These are phyloP conservation scores for Musca domestica DNA, from an alignment of 1,140 invertebrate genomes.

Conservation along the genomic window DNA sequence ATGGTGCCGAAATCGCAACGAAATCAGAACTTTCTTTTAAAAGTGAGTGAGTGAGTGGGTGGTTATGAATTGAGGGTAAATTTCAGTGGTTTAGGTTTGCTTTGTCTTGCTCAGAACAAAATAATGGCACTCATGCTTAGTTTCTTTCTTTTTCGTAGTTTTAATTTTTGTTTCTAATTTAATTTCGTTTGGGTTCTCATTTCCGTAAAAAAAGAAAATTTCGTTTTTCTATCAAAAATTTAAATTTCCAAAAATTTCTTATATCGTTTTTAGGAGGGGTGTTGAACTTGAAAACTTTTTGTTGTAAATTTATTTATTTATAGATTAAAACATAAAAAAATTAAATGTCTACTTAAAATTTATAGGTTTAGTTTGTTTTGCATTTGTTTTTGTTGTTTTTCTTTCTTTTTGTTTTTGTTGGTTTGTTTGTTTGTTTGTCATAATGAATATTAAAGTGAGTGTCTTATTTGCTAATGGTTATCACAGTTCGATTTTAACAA, in stretches of 20 bases:
- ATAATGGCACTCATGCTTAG: conserved; percentile 8
- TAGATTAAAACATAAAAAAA: not conserved
- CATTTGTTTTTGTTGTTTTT: conserved; percentile 1
- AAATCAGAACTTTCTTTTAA: too few relatives aligned
- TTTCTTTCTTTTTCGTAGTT: not conserved
- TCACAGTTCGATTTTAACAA: conserved; percentile 10
- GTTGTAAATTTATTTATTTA: not conserved
- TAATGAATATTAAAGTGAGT: conserved; percentile 5
- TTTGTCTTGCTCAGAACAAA: not conserved
- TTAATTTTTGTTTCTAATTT: too few relatives aligned
- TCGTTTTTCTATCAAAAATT: not conserved
- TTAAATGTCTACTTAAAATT: not conserved
- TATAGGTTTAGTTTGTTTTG: conserved; percentile 17
- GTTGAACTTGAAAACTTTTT: too few relatives aligned
- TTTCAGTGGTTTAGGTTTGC: too few relatives aligned
- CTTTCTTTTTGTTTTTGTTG: not conserved
- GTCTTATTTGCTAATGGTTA: conserved; percentile 5
- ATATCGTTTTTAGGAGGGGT: too few relatives aligned
- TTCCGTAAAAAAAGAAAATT: too few relatives aligned
- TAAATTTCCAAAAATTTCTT: not conserved
- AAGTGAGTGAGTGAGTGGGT: too few relatives aligned
- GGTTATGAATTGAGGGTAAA: too few relatives aligned
- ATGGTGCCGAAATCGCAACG: too few relatives aligned
- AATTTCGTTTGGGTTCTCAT: too few relatives aligned
- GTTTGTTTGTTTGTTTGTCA: not conserved